These are phyloP conservation scores for Pangasius macronema DNA, from an alignment of 2,797 vertebrate species.

Conservation along the genomic window DNA sequence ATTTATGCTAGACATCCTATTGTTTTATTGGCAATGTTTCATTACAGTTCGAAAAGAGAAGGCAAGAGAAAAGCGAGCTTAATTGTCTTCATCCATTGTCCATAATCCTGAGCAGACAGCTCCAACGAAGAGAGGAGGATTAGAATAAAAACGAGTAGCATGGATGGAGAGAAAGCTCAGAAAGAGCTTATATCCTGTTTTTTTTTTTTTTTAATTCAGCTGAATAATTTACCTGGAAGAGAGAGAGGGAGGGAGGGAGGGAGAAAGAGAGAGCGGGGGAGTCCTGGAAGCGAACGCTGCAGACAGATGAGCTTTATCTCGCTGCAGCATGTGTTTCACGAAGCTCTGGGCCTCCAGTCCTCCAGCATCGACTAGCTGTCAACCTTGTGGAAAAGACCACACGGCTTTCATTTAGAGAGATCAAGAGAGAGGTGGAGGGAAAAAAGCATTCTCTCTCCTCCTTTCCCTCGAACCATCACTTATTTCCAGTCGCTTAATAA, in stretches of 20 bases:
- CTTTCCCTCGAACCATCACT: neutral
- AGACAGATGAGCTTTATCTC: conserved; percentile 85
- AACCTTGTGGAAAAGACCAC: conserved; percentile 57
- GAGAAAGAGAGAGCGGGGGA: conserved; percentile 54
- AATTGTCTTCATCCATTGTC: conserved; percentile 76
- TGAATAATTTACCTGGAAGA: conserved; percentile 72
- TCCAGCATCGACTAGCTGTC: conserved; percentile 80
- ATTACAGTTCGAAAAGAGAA: conserved; percentile 56
- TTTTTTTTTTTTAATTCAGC: conserved; percentile 53
- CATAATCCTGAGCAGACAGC: conserved; percentile 62
- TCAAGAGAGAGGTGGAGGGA: conserved; percentile 15
- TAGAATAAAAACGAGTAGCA: conserved; percentile 53
- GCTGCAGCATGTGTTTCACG: conserved; percentile 74
- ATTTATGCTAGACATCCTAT: conserved; percentile 65
- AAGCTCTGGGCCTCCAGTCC: conserved; percentile 78
- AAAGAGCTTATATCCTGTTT: conserved; percentile 65
- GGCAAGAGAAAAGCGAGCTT: conserved; percentile 61
- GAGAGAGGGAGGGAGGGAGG: conserved; percentile 20
- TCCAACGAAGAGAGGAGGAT: conserved; percentile 51
- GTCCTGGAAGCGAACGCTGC: conserved; percentile 72
- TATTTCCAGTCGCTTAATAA: conserved; percentile 1
- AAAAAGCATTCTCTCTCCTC: neutral
- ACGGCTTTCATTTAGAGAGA: conserved; percentile 37
- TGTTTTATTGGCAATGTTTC: conserved; percentile 54
- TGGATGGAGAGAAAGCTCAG: conserved; percentile 51